phyloP scores from a whole-genome alignment of 2,888 invertebrate species.

The Neocrepidodera transversa region DNA sequence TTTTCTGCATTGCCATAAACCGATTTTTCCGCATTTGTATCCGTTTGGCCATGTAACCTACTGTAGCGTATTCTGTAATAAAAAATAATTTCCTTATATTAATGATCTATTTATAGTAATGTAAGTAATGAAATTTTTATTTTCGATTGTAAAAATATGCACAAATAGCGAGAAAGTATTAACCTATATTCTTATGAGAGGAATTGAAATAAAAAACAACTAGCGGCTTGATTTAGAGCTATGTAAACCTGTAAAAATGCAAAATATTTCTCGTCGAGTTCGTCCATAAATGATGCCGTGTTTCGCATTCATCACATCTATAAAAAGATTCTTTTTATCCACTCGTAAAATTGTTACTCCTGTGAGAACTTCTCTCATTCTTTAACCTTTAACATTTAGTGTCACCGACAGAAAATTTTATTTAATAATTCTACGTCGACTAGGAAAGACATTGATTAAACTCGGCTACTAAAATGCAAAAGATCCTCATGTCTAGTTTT shows the following conservation, averaged over 20 bases:
- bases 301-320: constrained; percentile 27
- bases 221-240: background rate
- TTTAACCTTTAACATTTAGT: constrained; percentile 32
- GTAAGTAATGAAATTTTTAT: too few relatives aligned
- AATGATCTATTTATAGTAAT: too few relatives aligned
- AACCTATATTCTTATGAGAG: too few relatives aligned
- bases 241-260: background rate
- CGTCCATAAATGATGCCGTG: constrained; percentile 29
- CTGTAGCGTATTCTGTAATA: constrained; percentile 91
- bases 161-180: too few relatives aligned
- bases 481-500: too few relatives aligned
- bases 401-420: too few relatives aligned
- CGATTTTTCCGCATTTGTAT: constrained; percentile 96
- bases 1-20: constrained; percentile 88
- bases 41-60: constrained; percentile 97
- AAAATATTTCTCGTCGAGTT: constrained; percentile 4
- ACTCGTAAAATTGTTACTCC: constrained; percentile 32
- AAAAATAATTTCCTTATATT: constrained; percentile 23
- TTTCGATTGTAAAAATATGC: too few relatives aligned
- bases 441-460: too few relatives aligned
- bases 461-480: too few relatives aligned
- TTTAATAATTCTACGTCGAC: too few relatives aligned
- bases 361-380: constrained; percentile 28
- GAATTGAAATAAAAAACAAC: constrained; percentile 12
- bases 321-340: constrained; percentile 37